These are phyloP conservation scores for Tachysurus fulvidraco DNA, from an alignment of 2,113 vertebrate species.

Conservation along the genomic window DNA sequence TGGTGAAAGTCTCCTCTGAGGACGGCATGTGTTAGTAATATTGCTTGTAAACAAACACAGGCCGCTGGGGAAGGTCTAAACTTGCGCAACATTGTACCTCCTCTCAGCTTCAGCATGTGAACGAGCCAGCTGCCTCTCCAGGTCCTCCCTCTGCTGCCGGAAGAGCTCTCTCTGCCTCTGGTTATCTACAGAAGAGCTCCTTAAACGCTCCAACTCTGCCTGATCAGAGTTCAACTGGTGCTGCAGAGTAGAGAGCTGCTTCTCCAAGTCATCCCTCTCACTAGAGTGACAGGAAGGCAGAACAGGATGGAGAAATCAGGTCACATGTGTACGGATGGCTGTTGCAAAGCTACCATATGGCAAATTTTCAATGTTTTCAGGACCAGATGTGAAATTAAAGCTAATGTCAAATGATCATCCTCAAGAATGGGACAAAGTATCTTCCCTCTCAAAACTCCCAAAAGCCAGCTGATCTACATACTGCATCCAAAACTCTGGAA, in stretches of 20 bases:
- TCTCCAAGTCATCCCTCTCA: conserved; percentile 73
- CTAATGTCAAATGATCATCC: not conserved
- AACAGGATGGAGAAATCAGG: not conserved
- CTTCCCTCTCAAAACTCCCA: not conserved
- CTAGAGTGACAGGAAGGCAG: conserved; percentile 60
- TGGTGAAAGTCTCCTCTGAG: conserved; percentile 52
- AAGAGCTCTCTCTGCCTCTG: conserved; percentile 68
- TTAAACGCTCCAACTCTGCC: conserved; percentile 67
- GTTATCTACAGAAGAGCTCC: conserved; percentile 67
- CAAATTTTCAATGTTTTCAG: not conserved
- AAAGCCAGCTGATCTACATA: not conserved
- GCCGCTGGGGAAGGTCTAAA: conserved; percentile 49
- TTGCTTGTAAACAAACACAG: conserved; percentile 62
- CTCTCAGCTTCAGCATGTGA: conserved; percentile 66
- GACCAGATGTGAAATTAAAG: not conserved
- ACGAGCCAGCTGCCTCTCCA: conserved; percentile 65
- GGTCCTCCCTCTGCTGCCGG: conserved; percentile 72
- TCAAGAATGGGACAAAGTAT: not conserved
- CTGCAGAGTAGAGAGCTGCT: conserved; percentile 60
- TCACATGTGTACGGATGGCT: not conserved
- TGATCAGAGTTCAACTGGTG: conserved; percentile 62
- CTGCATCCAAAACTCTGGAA: not conserved
- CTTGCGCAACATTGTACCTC: conserved; percentile 67
- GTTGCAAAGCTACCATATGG: conserved; percentile 9
- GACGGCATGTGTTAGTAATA: conserved; percentile 74